Base-by-base conservation (phyloP, 2,113 vertebrate species). In the Sprattus sprattus region DNA sequence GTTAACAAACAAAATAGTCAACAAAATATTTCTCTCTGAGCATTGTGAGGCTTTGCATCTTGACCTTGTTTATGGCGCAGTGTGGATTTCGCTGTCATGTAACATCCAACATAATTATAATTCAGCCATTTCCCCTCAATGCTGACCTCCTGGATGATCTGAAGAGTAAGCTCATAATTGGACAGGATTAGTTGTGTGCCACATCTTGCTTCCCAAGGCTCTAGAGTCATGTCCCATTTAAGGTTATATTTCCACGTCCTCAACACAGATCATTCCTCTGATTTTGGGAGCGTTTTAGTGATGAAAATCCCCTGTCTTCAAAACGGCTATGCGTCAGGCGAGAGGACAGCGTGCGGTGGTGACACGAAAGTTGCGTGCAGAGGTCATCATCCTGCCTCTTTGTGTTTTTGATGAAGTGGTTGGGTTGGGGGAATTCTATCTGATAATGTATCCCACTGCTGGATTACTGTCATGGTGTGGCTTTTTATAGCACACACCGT, bases 391-490 rank as follows among this genome's bases (percentile, higher is more conserved):
- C 25, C 64, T 10, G 64, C 64, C 64, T 25, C 28, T 1, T 67
- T 67, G 22, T 67, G 22, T 67, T 67, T 67, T 67, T 67, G 64
- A 67, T 67, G 64, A 28, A 67, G 64, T 28, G n/a, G 4, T 15
- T n/a, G n/a, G 52, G n/a, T 28, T 25, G n/a, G 25, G 67, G 28
- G 10, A 9, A 15, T 78, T 32, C 10, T 39, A 39, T 67, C 13
- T 78, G 71, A 32, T 78, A 39, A 78, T 39, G 71, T 67, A 67
- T 25, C 64, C n/a, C n/a, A 28, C n/a, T 67, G 25, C 64, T 67
- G 89, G 89, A 86, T 84, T 22, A 82, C 82, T 67, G 83, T 67
- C 52, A 46, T 86, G 84, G 89, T 88, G 87, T 82, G 78, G 86
- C 45, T 75, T 84, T 82, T 28, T 45, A 57, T 47, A 82, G 50